Base-by-base conservation (phyloP, 2,888 invertebrate genomes). In the Cabera pusaria region DNA sequence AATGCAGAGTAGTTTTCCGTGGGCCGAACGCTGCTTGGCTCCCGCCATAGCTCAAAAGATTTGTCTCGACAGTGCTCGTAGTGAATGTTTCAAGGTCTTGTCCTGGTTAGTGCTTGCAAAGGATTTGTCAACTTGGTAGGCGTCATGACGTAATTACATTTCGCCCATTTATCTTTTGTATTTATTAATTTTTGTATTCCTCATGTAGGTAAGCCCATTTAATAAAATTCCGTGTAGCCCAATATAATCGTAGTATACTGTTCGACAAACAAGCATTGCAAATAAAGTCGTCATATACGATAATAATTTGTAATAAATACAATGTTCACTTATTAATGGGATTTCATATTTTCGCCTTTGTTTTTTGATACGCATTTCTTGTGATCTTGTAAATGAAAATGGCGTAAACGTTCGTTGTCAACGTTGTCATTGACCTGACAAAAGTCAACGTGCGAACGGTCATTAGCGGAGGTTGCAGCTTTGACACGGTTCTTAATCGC, bases 41-140 rank as follows among this genome's bases (percentile, higher is more conserved):
- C 56, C 63, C 52, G 66, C 67, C 65, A 59, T 68, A 72, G 66
- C 72, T 71, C 70, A 59, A 40, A 39, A 82, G 83, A 82, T 84
- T 82, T 75, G 79, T 79, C 81, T 83, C 76, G 75, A 83, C 81
- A 83, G 73, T 72, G 72, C 72, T 82, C 73, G 61, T 60, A 64
- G 85, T 81, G 86, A 86, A 84, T 85, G 87, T 85, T 81, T 83
- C 87, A 87, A 87, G 88, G 87, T 81, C 81, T 69, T 73, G 81
- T 82, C 82, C 84, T 75, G 83, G 72, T 84, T 85, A 70, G 64
- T 64, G 70, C 73, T 73, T 71, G 75, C 70, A 72, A 84, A 85
- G 81, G 82, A 85, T 85, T 85, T 85, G 81, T 79, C 82, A 80
- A 81, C 75, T 72, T 50, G 53, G 82, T 82, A 77, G 81, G 76